These are phyloP conservation scores for Macrobrachium nipponense DNA, from an alignment of 1,140 invertebrate genomes.

Conservation along the genomic window DNA sequence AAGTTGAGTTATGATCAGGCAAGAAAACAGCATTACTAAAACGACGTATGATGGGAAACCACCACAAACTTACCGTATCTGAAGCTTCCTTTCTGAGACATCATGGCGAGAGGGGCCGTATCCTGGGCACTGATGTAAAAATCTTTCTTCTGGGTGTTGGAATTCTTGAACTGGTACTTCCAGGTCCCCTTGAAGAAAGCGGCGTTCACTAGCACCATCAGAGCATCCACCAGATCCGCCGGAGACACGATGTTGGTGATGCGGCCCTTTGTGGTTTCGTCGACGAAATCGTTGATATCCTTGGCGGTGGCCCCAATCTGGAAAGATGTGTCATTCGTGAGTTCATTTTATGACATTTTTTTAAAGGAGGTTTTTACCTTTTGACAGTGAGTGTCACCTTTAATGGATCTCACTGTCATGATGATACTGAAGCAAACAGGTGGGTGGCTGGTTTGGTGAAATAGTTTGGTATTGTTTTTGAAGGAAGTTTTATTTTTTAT, in stretches of 20 bases:
- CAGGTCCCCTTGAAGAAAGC: conserved; percentile 91
- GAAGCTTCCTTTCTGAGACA: background rate
- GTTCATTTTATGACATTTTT: too few species aligned
- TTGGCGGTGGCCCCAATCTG: background rate
- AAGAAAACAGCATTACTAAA: background rate
- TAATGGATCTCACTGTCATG: too few species aligned
- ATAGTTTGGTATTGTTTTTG: too few species aligned
- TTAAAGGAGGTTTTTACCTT: too few species aligned
- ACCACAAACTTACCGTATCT: conserved; percentile 3
- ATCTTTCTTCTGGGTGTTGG: conserved; percentile 71
- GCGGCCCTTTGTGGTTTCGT: background rate
- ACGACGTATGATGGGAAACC: too few species aligned
- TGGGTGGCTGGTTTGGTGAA: too few species aligned
- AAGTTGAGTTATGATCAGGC: too few species aligned
- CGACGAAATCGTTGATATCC: conserved; percentile 2
- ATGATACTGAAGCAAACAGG: background rate
- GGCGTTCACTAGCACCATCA: conserved; percentile 74
- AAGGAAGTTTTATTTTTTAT: too few species aligned
- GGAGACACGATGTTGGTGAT: background rate
- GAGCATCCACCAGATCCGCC: background rate
- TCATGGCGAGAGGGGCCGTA: background rate
- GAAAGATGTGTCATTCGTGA: background rate
- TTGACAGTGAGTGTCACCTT: too few species aligned
- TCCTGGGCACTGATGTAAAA: background rate
- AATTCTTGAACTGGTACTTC: conserved; percentile 80